Evolutionary conservation across 2,797 vertebrate species (phyloP), one percentile per base, ranked within the genome.

Genomic region (Gymnothorax reevesii): DNA sequence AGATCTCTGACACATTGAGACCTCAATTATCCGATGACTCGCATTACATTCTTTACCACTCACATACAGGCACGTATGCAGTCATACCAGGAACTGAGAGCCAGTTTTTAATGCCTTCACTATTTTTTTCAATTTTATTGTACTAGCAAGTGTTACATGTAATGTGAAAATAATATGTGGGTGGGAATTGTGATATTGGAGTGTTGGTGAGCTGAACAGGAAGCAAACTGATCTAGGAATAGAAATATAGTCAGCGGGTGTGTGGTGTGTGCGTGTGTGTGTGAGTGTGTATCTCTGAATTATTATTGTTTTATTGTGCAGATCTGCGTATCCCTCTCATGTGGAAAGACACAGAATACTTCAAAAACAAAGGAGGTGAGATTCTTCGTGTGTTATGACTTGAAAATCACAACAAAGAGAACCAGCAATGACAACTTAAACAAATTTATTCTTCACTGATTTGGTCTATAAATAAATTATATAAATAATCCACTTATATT

Each of bases 341-440:
- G 98, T 99, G 98, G 98, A 99, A 99, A 94, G 98, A 99, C 95
- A 98, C 97, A 0, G 98, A 99, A 88, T 98, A 99, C 93, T 99
- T 99, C 94, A 98, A 97, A 93, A 99, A 99, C 94, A 99, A 99
- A 95, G 98, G 98, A 89, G 98, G 98, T 99, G 91, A 80, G 77
- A 55, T 17, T 10, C 17, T 10, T 5, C 54, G 1, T 42, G 33
- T 42, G 33, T 42, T 42, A 42, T 42, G 33, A 1, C 33, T 42
- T 42, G 33, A 42, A 42, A 42, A 42, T 42, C 33, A 42, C 33
- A 42, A 42, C 33, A 2, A 42, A 42, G 33, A 42, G 33, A 42
- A 42, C 33, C 33, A 42, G 33, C 33, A 42, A 42, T 42, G 33
- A 42, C 33, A 42, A 42, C 33, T 42, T 42, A 42, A 42, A 2